phyloP scores from a whole-genome alignment of 2,888 invertebrate species.

The Acanthosepion pharaonis region DNA sequence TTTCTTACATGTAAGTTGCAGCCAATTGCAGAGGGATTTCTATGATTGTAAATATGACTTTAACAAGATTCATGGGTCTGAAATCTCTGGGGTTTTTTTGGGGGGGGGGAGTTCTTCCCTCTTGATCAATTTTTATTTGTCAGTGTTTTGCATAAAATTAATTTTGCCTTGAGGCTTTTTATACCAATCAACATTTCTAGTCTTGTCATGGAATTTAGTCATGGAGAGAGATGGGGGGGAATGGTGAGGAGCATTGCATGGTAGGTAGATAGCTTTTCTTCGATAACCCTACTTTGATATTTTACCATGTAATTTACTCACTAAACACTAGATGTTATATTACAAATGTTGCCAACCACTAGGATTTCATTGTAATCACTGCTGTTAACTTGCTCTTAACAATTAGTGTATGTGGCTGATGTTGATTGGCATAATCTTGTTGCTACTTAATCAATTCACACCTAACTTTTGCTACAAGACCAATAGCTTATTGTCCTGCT shows the following conservation, averaged over 20 bases:
- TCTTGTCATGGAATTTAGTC: not conserved
- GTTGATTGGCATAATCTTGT: slow-evolving; percentile 21
- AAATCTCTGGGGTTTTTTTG: too few species aligned
- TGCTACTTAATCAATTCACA: slow-evolving; percentile 33
- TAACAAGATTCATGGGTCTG: too few species aligned
- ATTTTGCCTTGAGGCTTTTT: too few species aligned
- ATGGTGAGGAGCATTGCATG: not conserved
- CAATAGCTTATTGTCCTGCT: not conserved
- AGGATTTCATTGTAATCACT: slow-evolving; percentile 12
- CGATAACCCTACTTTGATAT: slow-evolving; percentile 33
- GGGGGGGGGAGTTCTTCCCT: too few species aligned
- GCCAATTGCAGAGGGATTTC: too few species aligned
- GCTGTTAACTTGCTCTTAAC: not conserved
- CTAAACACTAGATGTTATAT: slow-evolving; percentile 9
- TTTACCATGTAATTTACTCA: not conserved
- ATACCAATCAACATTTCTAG: too few species aligned
- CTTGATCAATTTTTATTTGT: too few species aligned
- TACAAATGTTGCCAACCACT: not conserved
- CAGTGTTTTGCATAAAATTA: too few species aligned
- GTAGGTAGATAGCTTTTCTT: not conserved
- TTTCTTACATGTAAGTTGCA: too few species aligned
- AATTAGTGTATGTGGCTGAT: not conserved
- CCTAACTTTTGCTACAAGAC: not conserved
- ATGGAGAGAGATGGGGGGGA: not conserved
- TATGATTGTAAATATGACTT: too few species aligned